Percentiles rank a stretch among this genome's conserved stretches.
These are phyloP conservation scores for Pseudachorutes palmiensis DNA, from an alignment of 1,140 invertebrate species.

Conservation along the genomic window DNA sequence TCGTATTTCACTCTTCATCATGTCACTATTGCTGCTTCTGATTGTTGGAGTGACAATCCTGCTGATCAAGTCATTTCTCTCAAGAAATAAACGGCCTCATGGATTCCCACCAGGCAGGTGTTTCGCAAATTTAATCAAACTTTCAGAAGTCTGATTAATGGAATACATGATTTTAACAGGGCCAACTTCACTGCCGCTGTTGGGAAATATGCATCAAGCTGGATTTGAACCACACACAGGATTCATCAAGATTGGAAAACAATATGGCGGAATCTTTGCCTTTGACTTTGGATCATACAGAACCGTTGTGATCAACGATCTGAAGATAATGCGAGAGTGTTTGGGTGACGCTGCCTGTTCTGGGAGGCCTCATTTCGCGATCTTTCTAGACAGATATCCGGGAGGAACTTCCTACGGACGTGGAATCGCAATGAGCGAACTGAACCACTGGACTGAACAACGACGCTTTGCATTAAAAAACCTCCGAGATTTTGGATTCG, in stretches of 20 bases:
- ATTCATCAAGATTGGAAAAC: background rate
- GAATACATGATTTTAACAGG: background rate
- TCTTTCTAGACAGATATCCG: background rate
- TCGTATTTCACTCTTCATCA: no score
- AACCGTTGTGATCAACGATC: background rate
- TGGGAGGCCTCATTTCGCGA: background rate
- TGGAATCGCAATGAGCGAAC: constrained; percentile 6
- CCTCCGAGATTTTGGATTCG: constrained; percentile 17
- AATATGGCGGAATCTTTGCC: constrained; percentile 4
- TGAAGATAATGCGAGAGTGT: background rate
- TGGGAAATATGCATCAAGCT: constrained; percentile 5
- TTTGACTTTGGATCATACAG: background rate
- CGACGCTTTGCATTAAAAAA: constrained; percentile 10
- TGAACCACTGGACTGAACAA: constrained; percentile 10
- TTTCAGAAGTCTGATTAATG: background rate
- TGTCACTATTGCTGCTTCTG: no score
- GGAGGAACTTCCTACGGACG: background rate
- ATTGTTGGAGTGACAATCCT: background rate
- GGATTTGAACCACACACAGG: background rate
- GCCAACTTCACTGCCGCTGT: background rate
- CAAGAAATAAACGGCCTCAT: background rate
- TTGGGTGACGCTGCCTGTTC: background rate
- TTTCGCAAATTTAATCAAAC: background rate
- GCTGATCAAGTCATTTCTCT: background rate
- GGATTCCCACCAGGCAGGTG: background rate